A percentile compares a stretch with the other conserved stretches of the same genome.
These are phyloP conservation scores for Caracal caracal DNA, from an alignment of 2,113 vertebrate species.

Conservation along the genomic window DNA sequence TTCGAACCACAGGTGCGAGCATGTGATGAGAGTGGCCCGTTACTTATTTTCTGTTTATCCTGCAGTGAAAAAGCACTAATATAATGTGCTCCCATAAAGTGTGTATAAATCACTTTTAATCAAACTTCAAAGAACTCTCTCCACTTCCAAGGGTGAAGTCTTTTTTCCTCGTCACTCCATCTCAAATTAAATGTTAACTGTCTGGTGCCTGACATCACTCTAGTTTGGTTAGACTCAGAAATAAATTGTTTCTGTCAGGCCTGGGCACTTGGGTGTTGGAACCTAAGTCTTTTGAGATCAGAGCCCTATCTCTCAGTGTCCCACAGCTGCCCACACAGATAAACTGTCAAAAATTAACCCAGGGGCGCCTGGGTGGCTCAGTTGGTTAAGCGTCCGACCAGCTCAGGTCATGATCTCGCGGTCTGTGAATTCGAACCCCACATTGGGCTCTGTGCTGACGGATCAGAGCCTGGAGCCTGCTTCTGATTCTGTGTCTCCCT, in stretches of 20 bases:
- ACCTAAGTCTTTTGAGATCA: background rate
- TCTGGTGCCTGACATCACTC: rapidly evolving
- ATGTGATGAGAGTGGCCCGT: background rate
- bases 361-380: too few species aligned
- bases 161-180: background rate
- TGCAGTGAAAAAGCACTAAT: background rate
- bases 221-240: background rate
- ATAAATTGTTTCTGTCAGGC: background rate
- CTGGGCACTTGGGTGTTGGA: background rate
- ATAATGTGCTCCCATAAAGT: background rate
- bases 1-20: background rate
- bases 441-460: too few species aligned
- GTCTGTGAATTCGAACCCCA: too few species aligned
- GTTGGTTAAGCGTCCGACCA: too few species aligned
- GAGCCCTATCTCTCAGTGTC: background rate
- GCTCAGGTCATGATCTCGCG: too few species aligned
- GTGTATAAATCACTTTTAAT: background rate
- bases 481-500: too few species aligned
- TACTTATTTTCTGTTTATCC: constrained; percentile 6
- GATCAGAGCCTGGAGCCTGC: too few species aligned
- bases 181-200: rapidly evolving
- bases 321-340: background rate
- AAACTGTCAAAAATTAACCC: background rate
- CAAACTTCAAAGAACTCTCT: background rate
- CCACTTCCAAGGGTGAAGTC: background rate